phyloP scores from a whole-genome alignment of 2,888 invertebrate genomes.

The Nezara viridula region DNA sequence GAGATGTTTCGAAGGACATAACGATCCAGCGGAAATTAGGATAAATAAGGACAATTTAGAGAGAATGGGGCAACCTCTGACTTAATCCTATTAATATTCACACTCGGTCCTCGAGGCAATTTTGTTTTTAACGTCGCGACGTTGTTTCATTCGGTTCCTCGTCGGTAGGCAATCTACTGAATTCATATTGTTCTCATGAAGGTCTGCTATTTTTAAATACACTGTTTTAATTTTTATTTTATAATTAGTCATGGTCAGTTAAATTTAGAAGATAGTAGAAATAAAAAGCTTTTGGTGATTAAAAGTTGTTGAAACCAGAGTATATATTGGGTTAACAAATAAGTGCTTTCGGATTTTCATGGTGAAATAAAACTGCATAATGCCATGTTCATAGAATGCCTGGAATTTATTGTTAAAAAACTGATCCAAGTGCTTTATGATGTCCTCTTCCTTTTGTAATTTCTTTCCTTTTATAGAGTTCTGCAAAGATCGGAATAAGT shows the following conservation, averaged over 20 bases:
- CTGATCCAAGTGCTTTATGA: too few species aligned
- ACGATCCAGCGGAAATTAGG: neutral
- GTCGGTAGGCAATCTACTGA: neutral
- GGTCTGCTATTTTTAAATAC: neutral
- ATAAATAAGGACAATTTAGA: neutral
- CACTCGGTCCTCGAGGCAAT: neutral
- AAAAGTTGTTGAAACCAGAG: too few species aligned
- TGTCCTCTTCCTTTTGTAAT: too few species aligned
- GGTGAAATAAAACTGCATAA: too few species aligned
- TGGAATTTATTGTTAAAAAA: too few species aligned
- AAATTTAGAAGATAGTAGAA: neutral
- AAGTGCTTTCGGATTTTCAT: too few species aligned
- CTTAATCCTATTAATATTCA: slow-evolving; percentile 3
- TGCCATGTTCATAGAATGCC: too few species aligned
- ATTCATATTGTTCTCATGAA: neutral
- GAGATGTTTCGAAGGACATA: neutral
- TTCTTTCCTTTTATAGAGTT: too few species aligned
- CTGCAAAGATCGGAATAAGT: too few species aligned
- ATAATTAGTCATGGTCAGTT: too few species aligned
- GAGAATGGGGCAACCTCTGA: neutral
- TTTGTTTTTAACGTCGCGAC: neutral
- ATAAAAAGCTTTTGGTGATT: neutral
- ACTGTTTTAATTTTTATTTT: too few species aligned
- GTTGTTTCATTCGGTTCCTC: neutral
- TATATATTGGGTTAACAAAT: too few species aligned